A percentile compares a stretch with the other conserved stretches of the same genome.
Evolutionary conservation across 2,888 invertebrate genomes (phyloP).

Genomic region (Tethea ocularis): DNA sequence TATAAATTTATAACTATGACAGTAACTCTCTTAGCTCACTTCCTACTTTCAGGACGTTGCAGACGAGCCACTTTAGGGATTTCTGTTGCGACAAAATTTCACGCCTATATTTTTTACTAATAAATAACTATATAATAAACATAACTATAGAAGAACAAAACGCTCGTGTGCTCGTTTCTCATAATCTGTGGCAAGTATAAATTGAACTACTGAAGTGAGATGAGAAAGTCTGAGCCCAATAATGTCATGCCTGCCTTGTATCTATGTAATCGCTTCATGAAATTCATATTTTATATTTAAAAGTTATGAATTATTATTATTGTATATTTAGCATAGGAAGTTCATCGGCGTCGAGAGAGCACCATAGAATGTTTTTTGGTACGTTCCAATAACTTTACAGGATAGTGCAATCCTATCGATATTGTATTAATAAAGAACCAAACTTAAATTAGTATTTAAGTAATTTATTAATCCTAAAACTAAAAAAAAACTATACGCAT

Average conservation of each 20-base stretch:
- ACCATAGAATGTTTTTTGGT: constrained; percentile 78
- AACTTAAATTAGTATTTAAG: constrained; percentile 83
- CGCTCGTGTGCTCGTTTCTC: constrained; percentile 31
- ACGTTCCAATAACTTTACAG: constrained; percentile 78
- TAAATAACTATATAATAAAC: constrained; percentile 6
- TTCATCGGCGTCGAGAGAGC: constrained; percentile 80
- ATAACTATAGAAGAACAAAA: constrained; percentile 20
- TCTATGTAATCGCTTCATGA: constrained; percentile 74
- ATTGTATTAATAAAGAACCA: constrained; percentile 85
- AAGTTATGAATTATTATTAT: constrained; percentile 44
- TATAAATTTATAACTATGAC: constrained; percentile 34
- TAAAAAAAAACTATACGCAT: constrained; percentile 82
- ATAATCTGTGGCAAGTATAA: constrained; percentile 24
- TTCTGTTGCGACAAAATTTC: constrained; percentile 19
- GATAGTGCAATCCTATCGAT: constrained; percentile 83
- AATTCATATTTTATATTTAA: constrained; percentile 70
- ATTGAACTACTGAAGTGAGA: constrained; percentile 52
- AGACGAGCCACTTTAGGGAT: constrained; percentile 25
- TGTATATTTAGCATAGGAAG: constrained; percentile 79
- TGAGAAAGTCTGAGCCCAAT: constrained; percentile 61
- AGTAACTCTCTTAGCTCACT: constrained; percentile 59
- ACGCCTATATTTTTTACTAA: constrained; percentile 14
- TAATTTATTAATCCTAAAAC: constrained; percentile 84
- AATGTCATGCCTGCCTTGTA: constrained; percentile 74
- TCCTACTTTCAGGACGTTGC: constrained; percentile 33